A percentile compares a stretch with the other conserved stretches of the same genome.
phyloP scores from a whole-genome alignment of 2,888 invertebrate genomes.

The Mesochorus sp. region DNA sequence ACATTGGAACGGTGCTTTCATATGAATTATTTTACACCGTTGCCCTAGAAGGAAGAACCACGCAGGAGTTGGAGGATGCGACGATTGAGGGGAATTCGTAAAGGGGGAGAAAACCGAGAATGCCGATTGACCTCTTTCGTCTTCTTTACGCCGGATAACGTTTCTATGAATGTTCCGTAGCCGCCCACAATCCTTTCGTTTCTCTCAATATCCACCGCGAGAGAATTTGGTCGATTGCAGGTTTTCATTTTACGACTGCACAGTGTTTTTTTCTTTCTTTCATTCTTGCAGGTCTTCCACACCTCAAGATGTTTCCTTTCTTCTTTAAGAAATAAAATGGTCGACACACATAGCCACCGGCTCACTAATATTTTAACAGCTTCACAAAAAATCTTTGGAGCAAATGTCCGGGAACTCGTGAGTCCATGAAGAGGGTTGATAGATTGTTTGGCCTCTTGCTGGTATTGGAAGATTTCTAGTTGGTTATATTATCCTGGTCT shows the following conservation, averaged over 20 bases:
- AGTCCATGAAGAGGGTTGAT: slow-evolving; percentile 1
- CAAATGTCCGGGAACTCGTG: no score
- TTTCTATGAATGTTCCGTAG: slow-evolving; percentile 81
- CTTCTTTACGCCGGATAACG: slow-evolving; percentile 76
- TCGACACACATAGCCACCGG: no score
- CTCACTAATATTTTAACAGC: no score
- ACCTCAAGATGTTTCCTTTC: no score
- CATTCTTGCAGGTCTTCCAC: no score
- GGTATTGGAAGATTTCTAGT: slow-evolving; percentile 45
- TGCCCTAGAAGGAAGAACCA: slow-evolving; percentile 37
- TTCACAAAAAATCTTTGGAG: no score
- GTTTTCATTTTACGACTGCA: background rate
- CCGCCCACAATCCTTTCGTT: slow-evolving; percentile 77
- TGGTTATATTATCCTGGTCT: slow-evolving; percentile 77
- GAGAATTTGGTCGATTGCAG: slow-evolving; percentile 30
- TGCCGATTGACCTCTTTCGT: slow-evolving; percentile 78
- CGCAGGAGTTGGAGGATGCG: slow-evolving; percentile 39
- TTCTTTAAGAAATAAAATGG: no score
- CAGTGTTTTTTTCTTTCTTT: background rate
- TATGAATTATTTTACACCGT: slow-evolving; percentile 36
- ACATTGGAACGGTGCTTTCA: background rate
- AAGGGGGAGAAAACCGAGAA: slow-evolving; percentile 70
- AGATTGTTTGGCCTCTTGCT: background rate
- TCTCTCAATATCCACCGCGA: slow-evolving; percentile 53
- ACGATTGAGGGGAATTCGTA: slow-evolving; percentile 58